These are phyloP conservation scores for Drosophila parabipectinata DNA, from an alignment of 1,140 invertebrate species.

Conservation along the genomic window DNA sequence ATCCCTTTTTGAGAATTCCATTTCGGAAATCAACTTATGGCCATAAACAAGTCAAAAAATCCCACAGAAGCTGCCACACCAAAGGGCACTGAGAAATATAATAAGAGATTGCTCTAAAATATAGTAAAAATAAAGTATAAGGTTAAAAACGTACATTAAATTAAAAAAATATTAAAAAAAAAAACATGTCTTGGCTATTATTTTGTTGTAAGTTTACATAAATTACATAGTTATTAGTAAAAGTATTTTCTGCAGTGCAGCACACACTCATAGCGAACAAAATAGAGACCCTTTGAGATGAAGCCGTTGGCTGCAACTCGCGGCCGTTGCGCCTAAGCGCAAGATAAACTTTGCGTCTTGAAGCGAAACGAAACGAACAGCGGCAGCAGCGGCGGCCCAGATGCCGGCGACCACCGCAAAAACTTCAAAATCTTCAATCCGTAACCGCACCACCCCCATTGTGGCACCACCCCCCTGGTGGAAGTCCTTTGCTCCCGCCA, in stretches of 20 bases:
- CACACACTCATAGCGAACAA: slow-evolving; percentile 5
- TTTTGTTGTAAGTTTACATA: background rate
- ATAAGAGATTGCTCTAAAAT: background rate
- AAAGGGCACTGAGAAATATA: slow-evolving; percentile 9
- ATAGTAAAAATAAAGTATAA: too few relatives aligned
- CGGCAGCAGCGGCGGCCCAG: slow-evolving; percentile 23
- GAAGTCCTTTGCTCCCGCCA: slow-evolving; percentile 51
- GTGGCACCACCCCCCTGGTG: slow-evolving; percentile 1
- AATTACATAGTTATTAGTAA: background rate
- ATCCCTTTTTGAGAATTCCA: slow-evolving; percentile 67
- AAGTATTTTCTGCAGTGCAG: slow-evolving; percentile 9
- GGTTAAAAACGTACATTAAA: background rate
- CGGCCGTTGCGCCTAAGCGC: slow-evolving; percentile 56
- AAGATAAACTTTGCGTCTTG: slow-evolving; percentile 78
- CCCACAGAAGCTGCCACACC: slow-evolving; percentile 53
- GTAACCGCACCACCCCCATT: slow-evolving; percentile 6
- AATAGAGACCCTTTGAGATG: slow-evolving; percentile 49
- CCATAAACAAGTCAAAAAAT: slow-evolving; percentile 73
- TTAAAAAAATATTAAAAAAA: too few relatives aligned
- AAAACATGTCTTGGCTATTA: too few relatives aligned
- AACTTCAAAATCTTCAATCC: slow-evolving; percentile 44
- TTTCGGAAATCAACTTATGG: slow-evolving; percentile 75
- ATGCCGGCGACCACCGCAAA: slow-evolving; percentile 30
- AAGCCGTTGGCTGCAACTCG: slow-evolving; percentile 55
- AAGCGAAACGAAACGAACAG: slow-evolving; percentile 57